Percentiles rank a stretch among this genome's conserved stretches.
These are phyloP conservation scores for Eurytoma californica DNA, from an alignment of 2,888 invertebrate genomes.

Conservation along the genomic window DNA sequence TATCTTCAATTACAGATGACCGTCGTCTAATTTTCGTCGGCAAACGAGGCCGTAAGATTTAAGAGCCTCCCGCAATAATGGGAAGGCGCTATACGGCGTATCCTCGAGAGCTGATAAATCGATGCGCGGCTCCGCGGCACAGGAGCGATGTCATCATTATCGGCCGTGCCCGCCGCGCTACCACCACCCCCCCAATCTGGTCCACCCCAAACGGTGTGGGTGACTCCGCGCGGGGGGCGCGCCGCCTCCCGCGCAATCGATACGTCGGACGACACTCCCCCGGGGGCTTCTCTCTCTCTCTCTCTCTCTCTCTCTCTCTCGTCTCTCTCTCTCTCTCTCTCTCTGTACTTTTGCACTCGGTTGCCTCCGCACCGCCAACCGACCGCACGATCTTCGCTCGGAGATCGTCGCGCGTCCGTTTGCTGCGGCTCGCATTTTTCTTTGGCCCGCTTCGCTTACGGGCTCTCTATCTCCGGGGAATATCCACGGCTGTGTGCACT, in stretches of 20 bases:
- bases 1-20: too few species aligned
- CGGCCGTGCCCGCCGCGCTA: slow-evolving; percentile 39
- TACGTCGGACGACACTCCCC: slow-evolving; percentile 24
- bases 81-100: background rate
- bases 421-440: too few species aligned
- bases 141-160: slow-evolving; percentile 55
- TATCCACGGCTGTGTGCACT: too few species aligned
- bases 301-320: background rate
- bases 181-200: slow-evolving; percentile 15
- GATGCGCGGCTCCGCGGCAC: slow-evolving; percentile 5
- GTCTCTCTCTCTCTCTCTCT: background rate
- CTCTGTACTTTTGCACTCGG: background rate
- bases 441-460: too few species aligned
- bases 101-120: slow-evolving; percentile 22
- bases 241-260: background rate
- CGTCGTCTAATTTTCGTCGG: too few species aligned
- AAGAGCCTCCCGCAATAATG: too few species aligned
- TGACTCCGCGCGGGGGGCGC: slow-evolving; percentile 41
- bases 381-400: too few species aligned
- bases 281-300: background rate
- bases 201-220: background rate
- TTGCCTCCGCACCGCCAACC: too few species aligned
- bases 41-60: too few species aligned
- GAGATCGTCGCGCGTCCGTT: too few species aligned
- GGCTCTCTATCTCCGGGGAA: too few species aligned